Conservation (phyloP, 2,888 invertebrate species). For the Choreutis nemorana region DNA sequence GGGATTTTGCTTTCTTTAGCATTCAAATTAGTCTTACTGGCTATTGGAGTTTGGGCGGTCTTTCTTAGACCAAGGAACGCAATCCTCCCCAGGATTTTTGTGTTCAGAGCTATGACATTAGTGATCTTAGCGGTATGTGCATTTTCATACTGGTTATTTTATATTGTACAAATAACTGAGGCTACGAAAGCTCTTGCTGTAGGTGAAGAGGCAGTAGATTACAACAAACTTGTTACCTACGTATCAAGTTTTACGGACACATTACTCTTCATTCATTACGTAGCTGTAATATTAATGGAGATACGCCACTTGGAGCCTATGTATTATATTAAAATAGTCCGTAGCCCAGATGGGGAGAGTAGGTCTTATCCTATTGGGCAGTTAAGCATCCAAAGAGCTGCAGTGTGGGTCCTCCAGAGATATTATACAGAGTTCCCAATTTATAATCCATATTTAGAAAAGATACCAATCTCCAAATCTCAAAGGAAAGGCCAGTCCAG, state of each 20-base stretch:
- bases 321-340: conserved; percentile 88
- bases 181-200: conserved; percentile 81
- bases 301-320: conserved; percentile 90
- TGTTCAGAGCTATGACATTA: conserved; percentile 89
- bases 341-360: conserved; percentile 96
- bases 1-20: conserved; percentile 90
- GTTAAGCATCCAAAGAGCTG: conserved; percentile 93
- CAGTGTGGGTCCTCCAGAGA: conserved; percentile 92
- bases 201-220: conserved; percentile 82
- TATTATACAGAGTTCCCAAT: conserved; percentile 97
- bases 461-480: conserved; percentile 86
- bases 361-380: conserved; percentile 88
- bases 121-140: conserved; percentile 89
- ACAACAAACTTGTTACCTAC: conserved; percentile 89
- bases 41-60: conserved; percentile 92
- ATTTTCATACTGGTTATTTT: conserved; percentile 98
- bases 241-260: conserved; percentile 94
- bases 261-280: conserved; percentile 91
- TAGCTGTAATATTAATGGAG: conserved; percentile 92
- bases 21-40: conserved; percentile 88
- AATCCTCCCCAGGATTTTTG: conserved; percentile 89
- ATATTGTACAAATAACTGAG: conserved; percentile 89
- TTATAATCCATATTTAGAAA: conserved; percentile 95
- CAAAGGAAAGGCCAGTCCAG: conserved; percentile 80
- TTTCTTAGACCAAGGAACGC: conserved; percentile 86